phyloP scores from a whole-genome alignment of 2,888 invertebrate genomes.

The Yponomeuta cagnagella region DNA sequence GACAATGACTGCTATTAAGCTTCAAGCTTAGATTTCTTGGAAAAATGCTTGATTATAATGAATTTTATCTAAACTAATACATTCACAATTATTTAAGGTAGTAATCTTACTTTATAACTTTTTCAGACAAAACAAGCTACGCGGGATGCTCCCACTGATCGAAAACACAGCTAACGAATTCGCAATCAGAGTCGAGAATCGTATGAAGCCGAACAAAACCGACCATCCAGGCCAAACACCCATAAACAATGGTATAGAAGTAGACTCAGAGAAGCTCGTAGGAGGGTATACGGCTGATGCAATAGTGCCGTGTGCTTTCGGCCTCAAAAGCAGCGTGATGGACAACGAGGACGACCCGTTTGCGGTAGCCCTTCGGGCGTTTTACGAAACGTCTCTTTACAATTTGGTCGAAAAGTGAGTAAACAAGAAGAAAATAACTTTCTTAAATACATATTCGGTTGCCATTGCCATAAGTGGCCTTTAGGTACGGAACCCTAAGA shows the following conservation, averaged over 20 bases:
- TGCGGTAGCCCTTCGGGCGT: constrained; percentile 62
- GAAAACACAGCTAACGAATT: constrained; percentile 60
- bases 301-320: constrained; percentile 67
- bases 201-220: constrained; percentile 29
- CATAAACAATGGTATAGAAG: constrained; percentile 24
- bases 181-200: constrained; percentile 36
- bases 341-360: constrained; percentile 59
- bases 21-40: no score
- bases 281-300: constrained; percentile 69
- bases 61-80: no score
- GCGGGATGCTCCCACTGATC: constrained; percentile 64
- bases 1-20: no score
- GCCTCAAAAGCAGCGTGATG: constrained; percentile 62
- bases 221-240: constrained; percentile 19
- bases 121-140: constrained; percentile 64
- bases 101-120: no score
- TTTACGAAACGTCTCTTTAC: constrained; percentile 57
- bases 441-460: background rate
- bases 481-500: no score
- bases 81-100: no score
- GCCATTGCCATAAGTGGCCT: no score
- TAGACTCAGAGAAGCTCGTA: constrained; percentile 54
- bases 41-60: no score
- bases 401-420: constrained; percentile 69
- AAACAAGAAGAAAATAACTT: background rate